Conservation (phyloP, 2,797 vertebrate species). For the Champsocephalus gunnari region DNA sequence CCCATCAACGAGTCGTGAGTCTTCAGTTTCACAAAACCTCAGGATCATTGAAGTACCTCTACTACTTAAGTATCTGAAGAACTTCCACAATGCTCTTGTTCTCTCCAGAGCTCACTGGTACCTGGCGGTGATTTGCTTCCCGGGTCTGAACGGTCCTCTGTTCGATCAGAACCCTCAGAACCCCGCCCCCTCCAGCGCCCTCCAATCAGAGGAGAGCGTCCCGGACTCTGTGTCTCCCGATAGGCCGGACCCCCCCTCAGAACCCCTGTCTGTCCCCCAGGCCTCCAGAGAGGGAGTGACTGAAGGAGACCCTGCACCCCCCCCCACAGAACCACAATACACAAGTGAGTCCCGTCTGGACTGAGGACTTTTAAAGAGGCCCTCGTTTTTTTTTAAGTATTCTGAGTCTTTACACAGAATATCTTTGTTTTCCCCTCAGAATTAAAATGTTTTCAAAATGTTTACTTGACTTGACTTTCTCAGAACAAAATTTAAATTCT, state of each 20-base stretch:
- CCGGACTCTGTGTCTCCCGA: slow-evolving; percentile 83
- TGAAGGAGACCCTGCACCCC: slow-evolving; percentile 43
- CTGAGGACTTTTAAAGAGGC: background rate
- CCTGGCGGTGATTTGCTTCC: slow-evolving; percentile 97
- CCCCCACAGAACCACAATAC: slow-evolving; percentile 68
- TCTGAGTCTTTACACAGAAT: too few species aligned
- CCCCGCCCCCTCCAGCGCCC: slow-evolving; percentile 73
- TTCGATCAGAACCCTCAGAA: slow-evolving; percentile 84
- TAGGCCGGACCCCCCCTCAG: slow-evolving; percentile 76
- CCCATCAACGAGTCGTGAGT: slow-evolving; percentile 99
- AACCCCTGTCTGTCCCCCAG: slow-evolving; percentile 78
- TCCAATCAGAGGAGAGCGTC: slow-evolving; percentile 54
- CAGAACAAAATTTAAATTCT: too few species aligned
- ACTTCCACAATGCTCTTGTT: background rate
- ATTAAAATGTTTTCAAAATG: too few species aligned
- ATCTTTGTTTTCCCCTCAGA: too few species aligned
- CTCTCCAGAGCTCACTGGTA: slow-evolving; percentile 95
- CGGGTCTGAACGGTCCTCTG: slow-evolving; percentile 88
- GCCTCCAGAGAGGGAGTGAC: slow-evolving; percentile 72
- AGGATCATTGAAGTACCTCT: too few species aligned
- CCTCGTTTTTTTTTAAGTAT: too few species aligned
- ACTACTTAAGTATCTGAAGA: background rate
- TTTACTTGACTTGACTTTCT: too few species aligned
- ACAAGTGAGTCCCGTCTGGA: slow-evolving; percentile 66
- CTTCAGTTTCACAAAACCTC: too few species aligned